A percentile compares a stretch with the other conserved stretches of the same genome.
These are phyloP conservation scores for Polyploca ridens DNA, from an alignment of 2,888 invertebrate species.

Conservation along the genomic window DNA sequence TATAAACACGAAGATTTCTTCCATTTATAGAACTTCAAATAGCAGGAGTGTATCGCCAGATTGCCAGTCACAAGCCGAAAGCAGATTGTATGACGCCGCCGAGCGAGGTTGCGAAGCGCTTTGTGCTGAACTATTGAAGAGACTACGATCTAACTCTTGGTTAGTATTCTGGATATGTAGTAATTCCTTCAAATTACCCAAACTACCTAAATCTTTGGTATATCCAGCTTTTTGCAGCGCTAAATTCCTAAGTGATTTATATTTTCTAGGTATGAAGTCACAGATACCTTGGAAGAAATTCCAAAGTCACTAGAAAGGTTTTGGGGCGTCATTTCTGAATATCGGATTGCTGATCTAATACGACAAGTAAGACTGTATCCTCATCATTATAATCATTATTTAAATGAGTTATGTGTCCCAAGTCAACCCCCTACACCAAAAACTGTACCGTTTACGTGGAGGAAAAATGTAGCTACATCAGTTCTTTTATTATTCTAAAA, in stretches of 20 bases:
- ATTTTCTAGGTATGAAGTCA: slow-evolving; percentile 61
- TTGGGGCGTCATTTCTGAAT: slow-evolving; percentile 66
- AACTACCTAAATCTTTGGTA: neutral
- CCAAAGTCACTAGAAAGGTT: slow-evolving; percentile 64
- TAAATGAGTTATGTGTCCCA: too few relatives aligned
- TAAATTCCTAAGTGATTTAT: neutral
- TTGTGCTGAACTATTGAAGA: slow-evolving; percentile 60
- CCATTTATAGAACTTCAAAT: slow-evolving; percentile 29
- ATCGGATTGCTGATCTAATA: slow-evolving; percentile 69
- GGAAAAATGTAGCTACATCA: too few relatives aligned
- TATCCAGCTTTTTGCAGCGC: neutral
- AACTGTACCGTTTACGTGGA: too few relatives aligned
- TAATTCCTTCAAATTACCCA: neutral
- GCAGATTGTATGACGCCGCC: slow-evolving; percentile 48
- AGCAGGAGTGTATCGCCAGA: slow-evolving; percentile 58
- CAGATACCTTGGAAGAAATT: slow-evolving; percentile 63
- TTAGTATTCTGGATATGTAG: slow-evolving; percentile 29
- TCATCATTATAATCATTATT: neutral
- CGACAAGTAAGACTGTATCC: slow-evolving; percentile 63
- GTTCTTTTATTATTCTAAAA: too few relatives aligned
- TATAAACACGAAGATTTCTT: neutral
- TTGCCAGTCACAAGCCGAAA: slow-evolving; percentile 47
- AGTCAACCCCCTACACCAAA: too few relatives aligned
- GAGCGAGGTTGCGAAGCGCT: slow-evolving; percentile 69
- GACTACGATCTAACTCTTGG: slow-evolving; percentile 64